Base-by-base conservation (phyloP, 2,113 vertebrate genomes). In the Pachypanchax playfairii region DNA sequence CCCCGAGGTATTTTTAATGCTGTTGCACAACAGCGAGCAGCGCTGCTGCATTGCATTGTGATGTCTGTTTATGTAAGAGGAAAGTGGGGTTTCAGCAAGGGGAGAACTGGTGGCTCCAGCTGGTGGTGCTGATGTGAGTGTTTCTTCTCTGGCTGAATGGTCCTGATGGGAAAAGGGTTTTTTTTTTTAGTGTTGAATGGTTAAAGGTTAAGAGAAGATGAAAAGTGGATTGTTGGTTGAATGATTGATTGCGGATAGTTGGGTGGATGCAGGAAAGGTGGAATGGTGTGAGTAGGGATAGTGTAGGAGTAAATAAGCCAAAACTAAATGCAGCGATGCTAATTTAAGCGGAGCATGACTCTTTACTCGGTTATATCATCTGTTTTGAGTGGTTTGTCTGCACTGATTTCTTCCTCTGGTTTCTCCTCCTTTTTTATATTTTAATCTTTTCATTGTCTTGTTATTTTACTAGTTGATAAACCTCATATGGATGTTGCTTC, bases 1-100 rank as follows among this genome's bases (percentile, higher is more conserved):
- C 81, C 71, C 74, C 53, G 74, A 83, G 63, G 73, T 87, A 83
- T 88, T 83, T 88, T 85, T 82, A 79, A 75, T 77, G 70, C 63
- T 73, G 82, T 88, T 88, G 86, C 88, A 86, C 85, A 90, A 88
- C 70, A 62, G 54, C 1, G 11, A 64, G 66, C 65, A 64, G 66
- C 65, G 74, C 85, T 68, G 68, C 84, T 82, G 77, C 80, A 82
- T 77, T 81, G 75, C 84, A 85, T 66, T 72, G 70, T 33, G 47
- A 80, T 70, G 71, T 78, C 36, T 82, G 58, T 89, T 89, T 90
- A 87, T 80, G 67, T 87, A 89, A 87, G 80, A 70, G 65, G 35
- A 53, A 71, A 79, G 57, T 38, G 73, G 54, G 55, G 28, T 61
- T 75, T 80, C 65, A 57, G 29, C 6, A 2, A 53, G 48, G 50